These are phyloP conservation scores for Steromphala cineraria DNA, from an alignment of 2,888 invertebrate genomes.

Conservation along the genomic window DNA sequence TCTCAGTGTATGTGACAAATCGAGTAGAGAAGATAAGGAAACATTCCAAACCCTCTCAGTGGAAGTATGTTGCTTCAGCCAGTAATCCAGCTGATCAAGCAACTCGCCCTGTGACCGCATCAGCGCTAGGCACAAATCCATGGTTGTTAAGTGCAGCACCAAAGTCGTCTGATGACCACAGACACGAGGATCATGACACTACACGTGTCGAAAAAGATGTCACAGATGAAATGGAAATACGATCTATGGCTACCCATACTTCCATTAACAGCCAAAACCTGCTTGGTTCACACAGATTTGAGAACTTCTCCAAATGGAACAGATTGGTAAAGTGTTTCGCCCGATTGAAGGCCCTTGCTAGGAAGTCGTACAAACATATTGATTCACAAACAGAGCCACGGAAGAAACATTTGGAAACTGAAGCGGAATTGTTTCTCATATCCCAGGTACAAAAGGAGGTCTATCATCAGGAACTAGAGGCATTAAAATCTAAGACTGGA, in stretches of 20 bases:
- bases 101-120: neutral
- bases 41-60: conserved; percentile 21
- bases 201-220: too few species aligned
- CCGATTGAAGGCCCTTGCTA: conserved; percentile 10
- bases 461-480: neutral
- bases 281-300: too few species aligned
- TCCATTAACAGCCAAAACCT: too few species aligned
- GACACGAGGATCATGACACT: too few species aligned
- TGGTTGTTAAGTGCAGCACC: neutral
- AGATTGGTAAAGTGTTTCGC: neutral
- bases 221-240: too few species aligned
- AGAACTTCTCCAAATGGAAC: conserved; percentile 30
- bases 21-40: conserved; percentile 22
- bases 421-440: conserved; percentile 29
- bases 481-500: neutral
- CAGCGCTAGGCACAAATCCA: neutral
- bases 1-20: conserved; percentile 31
- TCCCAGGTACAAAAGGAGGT: neutral
- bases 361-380: too few species aligned
- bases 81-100: neutral
- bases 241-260: too few species aligned
- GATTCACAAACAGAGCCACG: too few species aligned
- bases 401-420: neutral
- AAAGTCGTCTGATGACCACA: too few species aligned
- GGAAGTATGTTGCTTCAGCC: conserved; percentile 1